Base-by-base conservation (phyloP, 2,113 vertebrate species). In the Scophthalmus maximus region DNA sequence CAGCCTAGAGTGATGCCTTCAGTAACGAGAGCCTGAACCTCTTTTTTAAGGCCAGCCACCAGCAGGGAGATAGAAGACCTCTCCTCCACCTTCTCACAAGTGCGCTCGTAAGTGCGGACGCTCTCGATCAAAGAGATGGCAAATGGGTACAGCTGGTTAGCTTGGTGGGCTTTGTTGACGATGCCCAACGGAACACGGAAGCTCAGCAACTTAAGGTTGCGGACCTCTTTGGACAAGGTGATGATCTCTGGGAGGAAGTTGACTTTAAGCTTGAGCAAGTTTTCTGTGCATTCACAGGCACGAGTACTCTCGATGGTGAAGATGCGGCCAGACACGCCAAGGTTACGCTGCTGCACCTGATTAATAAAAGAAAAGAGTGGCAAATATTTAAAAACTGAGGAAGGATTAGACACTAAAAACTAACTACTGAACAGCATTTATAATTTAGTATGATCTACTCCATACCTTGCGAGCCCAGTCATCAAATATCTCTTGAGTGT, bases 241-340 rank as follows among this genome's bases (percentile, higher is more conserved):
- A 99, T 99, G 76, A 99, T 99, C 93, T 99, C 98, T 1, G 98
- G 98, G 11, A 99, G 94, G 79, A 99, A 99, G 91, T 99, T 99
- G 68, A 99, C 98, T 65, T 99, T 99, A 10, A 99, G 94, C 74
- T 98, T 98, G 11, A 99, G 94, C 74, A 98, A 95, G 0, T 95
- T 99, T 25, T 97, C 98, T 0, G 93, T 94, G 4, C 97, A 95
- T 17, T 97, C 97, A 20, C 98, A 94, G 2, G 97, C 95, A 0
- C 98, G 97, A 0, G 96, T 94, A 50, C 93, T 98, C 84, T 99
- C 98, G 0, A 99, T 99, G 71, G 97, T 96, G 91, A 99, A 99
- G 85, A 99, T 99, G 63, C 98, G 96, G 0, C 98, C 98, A 0
- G 96, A 98, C 32, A 99, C 98, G 0, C 98, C 97, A 1, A 99